Conservation (phyloP, 2,113 vertebrate genomes). For the Ia io region DNA sequence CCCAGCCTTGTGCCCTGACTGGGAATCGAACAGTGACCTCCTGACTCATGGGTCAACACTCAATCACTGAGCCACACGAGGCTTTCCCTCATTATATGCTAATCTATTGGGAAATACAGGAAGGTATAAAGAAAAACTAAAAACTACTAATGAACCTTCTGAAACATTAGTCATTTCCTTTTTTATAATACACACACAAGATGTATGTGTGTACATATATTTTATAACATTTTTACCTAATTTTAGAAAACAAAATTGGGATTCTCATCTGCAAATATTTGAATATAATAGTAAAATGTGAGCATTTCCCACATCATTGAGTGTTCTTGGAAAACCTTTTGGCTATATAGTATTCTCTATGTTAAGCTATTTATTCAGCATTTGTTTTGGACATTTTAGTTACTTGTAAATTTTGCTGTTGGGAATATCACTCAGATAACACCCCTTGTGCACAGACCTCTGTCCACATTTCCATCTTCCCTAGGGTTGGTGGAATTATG, state of each 20-base stretch:
- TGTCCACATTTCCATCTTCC: neutral
- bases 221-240: neutral
- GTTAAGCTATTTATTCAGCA: neutral
- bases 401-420: neutral
- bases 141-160: neutral
- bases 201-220: neutral
- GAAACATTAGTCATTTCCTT: neutral
- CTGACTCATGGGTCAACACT: no score
- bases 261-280: neutral
- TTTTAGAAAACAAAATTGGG: slow-evolving; percentile 3
- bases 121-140: neutral
- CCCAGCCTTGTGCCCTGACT: no score
- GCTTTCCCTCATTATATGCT: neutral
- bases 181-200: neutral
- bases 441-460: neutral
- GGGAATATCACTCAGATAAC: neutral
- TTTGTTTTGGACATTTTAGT: neutral
- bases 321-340: neutral
- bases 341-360: neutral
- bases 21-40: no score
- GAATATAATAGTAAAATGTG: neutral
- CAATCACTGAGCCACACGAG: no score
- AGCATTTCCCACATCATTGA: neutral
- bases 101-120: neutral
- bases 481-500: neutral